Evolutionary conservation across 2,113 vertebrate genomes (phyloP).

Genomic region (Psilopsiagon aurifrons): DNA sequence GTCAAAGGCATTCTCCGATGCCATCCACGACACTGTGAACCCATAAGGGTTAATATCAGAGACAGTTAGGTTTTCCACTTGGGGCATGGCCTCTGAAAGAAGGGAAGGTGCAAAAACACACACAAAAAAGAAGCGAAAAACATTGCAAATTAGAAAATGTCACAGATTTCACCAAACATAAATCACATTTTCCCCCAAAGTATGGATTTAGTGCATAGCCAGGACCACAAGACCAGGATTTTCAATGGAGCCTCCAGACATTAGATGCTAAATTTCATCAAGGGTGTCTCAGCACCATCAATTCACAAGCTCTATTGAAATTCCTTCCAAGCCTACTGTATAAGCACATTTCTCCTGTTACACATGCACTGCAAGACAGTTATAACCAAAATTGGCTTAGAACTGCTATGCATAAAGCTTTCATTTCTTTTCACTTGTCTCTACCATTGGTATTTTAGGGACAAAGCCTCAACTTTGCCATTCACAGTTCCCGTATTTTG

Average conservation of each 20-base stretch:
- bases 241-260: background rate
- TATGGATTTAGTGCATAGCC: background rate
- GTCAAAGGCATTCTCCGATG: constrained; percentile 87
- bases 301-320: background rate
- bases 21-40: constrained; percentile 84
- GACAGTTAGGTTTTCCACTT: constrained; percentile 94
- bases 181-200: background rate
- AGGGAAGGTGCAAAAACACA: constrained; percentile 75
- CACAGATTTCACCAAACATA: background rate
- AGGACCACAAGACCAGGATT: background rate
- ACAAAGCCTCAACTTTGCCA: background rate
- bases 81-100: constrained; percentile 88
- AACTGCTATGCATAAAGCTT: background rate
- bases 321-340: background rate
- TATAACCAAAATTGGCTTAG: background rate
- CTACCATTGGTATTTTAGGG: background rate
- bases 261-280: background rate
- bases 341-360: background rate
- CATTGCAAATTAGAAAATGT: constrained; percentile 2
- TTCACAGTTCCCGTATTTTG: background rate
- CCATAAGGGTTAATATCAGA: constrained; percentile 88
- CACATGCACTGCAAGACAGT: background rate
- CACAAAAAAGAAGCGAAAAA: background rate
- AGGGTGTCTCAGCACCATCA: background rate
- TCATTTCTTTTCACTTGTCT: background rate